These are phyloP conservation scores for Helarctos malayanus DNA, from an alignment of 2,797 vertebrate species.

Conservation along the genomic window DNA sequence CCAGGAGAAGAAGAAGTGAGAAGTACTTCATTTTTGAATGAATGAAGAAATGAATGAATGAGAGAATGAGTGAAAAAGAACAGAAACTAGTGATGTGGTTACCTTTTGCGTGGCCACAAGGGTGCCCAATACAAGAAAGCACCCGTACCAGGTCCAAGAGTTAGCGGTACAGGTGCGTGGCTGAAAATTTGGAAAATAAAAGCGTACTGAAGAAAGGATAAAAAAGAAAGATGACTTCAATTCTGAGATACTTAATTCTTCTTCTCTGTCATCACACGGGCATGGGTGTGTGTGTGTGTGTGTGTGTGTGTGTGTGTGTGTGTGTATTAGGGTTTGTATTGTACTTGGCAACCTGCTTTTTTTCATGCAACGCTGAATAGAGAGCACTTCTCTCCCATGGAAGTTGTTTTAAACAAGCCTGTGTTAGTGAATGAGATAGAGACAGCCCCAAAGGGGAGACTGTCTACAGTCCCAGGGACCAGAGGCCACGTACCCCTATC, in stretches of 20 bases:
- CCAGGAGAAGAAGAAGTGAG: background rate
- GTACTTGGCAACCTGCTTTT: background rate
- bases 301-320: too few species aligned
- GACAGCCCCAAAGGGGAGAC: background rate
- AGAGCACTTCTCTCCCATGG: background rate
- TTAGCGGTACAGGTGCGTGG: accelerated
- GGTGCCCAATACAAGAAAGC: background rate
- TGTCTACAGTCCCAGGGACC: accelerated
- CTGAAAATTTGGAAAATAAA: background rate
- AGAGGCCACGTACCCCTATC: background rate
- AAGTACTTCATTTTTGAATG: background rate
- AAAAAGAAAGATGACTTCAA: background rate
- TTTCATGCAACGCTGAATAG: background rate
- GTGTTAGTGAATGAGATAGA: background rate
- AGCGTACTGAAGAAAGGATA: accelerated
- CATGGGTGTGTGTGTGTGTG: too few species aligned
- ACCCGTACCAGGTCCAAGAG: too few species aligned
- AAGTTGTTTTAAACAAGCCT: background rate
- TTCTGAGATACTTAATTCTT: background rate
- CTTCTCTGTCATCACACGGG: too few species aligned
- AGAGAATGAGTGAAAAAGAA: background rate
- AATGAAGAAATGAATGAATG: background rate
- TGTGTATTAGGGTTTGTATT: background rate
- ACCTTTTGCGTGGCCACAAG: background rate
- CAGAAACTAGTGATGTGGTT: background rate